These are phyloP conservation scores for Phthorimaea operculella DNA, from an alignment of 1,140 invertebrate genomes.

Conservation along the genomic window DNA sequence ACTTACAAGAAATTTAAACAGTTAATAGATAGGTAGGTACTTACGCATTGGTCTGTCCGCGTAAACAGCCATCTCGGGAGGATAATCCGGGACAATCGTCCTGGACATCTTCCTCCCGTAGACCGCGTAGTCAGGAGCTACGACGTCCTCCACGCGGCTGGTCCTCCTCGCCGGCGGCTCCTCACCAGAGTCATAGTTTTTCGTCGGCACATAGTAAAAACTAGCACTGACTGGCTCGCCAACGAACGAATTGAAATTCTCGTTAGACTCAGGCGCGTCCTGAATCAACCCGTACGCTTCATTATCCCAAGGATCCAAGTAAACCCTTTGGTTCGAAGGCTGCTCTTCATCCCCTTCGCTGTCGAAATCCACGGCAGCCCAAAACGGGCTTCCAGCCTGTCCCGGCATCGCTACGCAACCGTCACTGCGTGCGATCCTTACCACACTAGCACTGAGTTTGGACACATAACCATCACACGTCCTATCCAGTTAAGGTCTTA, in stretches of 20 bases:
- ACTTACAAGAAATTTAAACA: no score
- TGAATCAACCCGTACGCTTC: slow-evolving; percentile 76
- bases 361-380: slow-evolving; percentile 68
- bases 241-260: slow-evolving; percentile 59
- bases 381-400: slow-evolving; percentile 60
- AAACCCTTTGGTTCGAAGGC: slow-evolving; percentile 61
- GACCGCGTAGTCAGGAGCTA: slow-evolving; percentile 41
- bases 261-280: slow-evolving; percentile 65
- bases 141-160: slow-evolving; percentile 36
- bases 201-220: slow-evolving; percentile 68
- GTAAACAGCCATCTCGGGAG: slow-evolving; percentile 40
- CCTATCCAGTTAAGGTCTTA: slow-evolving; percentile 43
- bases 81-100: slow-evolving; percentile 28
- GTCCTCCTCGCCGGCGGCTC: slow-evolving; percentile 37
- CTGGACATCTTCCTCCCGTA: slow-evolving; percentile 44
- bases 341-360: slow-evolving; percentile 64
- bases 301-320: slow-evolving; percentile 79
- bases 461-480: slow-evolving; percentile 48
- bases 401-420: slow-evolving; percentile 49
- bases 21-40: slow-evolving; percentile 15
- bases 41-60: slow-evolving; percentile 45
- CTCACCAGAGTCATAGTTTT: slow-evolving; percentile 57
- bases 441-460: slow-evolving; percentile 26
- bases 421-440: slow-evolving; percentile 16
- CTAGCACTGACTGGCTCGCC: slow-evolving; percentile 68